Evolutionary conservation across 2,888 invertebrate species (phyloP).

Genomic region (Pseudoips prasinana): DNA sequence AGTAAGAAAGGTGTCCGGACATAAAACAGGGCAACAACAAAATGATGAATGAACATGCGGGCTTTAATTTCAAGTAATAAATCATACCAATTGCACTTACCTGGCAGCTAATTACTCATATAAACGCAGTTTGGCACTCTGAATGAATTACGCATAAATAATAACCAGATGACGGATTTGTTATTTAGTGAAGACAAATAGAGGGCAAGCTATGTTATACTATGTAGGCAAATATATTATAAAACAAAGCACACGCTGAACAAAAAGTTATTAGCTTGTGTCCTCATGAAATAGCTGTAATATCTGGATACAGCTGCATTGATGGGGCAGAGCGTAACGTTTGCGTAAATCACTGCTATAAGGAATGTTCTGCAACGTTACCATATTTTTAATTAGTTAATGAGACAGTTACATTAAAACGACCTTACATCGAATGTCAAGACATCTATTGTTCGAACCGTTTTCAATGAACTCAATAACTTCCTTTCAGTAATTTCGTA

Average conservation of each 20-base stretch:
- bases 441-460: slow-evolving; percentile 37
- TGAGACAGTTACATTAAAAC: slow-evolving; percentile 28
- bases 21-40: slow-evolving; percentile 11
- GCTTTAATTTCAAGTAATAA: slow-evolving; percentile 23
- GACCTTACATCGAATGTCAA: slow-evolving; percentile 29
- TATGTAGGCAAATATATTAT: slow-evolving; percentile 21
- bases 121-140: slow-evolving; percentile 51
- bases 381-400: slow-evolving; percentile 23
- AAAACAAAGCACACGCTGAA: slow-evolving; percentile 33
- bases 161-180: slow-evolving; percentile 51
- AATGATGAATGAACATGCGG: slow-evolving; percentile 29
- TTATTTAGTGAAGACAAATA: slow-evolving; percentile 56
- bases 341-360: slow-evolving; percentile 8
- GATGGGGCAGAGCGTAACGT: no score
- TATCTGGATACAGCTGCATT: slow-evolving; percentile 38
- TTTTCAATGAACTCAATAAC: slow-evolving; percentile 48
- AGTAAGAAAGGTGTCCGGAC: neutral
- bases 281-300: slow-evolving; percentile 36
- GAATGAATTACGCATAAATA: slow-evolving; percentile 55
- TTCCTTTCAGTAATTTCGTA: slow-evolving; percentile 29
- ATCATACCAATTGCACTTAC: slow-evolving; percentile 47
- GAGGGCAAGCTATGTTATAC: slow-evolving; percentile 43
- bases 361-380: slow-evolving; percentile 5
- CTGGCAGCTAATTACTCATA: slow-evolving; percentile 42
- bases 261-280: slow-evolving; percentile 47